Evolutionary conservation across 1,140 invertebrate genomes (phyloP).

Genomic region (Teleopsis dalmanni): DNA sequence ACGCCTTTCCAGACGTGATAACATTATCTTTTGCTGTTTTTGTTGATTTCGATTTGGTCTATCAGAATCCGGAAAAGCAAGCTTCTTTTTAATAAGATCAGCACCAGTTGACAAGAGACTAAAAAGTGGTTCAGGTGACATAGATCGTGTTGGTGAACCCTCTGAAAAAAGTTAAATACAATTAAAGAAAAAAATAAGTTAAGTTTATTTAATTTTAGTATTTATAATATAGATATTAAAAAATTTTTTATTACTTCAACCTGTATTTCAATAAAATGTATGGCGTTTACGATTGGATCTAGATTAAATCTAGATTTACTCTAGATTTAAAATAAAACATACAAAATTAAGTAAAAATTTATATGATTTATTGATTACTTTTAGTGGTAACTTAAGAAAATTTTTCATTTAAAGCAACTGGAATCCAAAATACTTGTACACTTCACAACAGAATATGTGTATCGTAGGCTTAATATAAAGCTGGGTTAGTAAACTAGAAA

Average conservation of each 20-base stretch:
- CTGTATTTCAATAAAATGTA: too few species aligned
- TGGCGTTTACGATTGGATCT: too few species aligned
- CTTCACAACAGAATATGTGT: too few species aligned
- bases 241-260: background rate
- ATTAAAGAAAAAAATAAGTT: background rate
- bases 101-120: slow-evolving; percentile 64
- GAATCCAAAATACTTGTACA: too few species aligned
- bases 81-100: slow-evolving; percentile 63
- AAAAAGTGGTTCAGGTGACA: slow-evolving; percentile 54
- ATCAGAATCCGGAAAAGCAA: slow-evolving; percentile 48
- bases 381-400: too few species aligned
- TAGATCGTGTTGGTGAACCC: slow-evolving; percentile 50
- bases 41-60: slow-evolving; percentile 42
- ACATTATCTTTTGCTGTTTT: slow-evolving; percentile 41
- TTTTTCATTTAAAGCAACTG: too few species aligned
- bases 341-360: too few species aligned
- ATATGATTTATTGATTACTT: too few species aligned
- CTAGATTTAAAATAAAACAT: too few species aligned
- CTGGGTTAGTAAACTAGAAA: too few species aligned
- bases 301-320: too few species aligned
- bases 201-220: background rate
- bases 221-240: slow-evolving; percentile 2
- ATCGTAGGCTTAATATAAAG: too few species aligned
- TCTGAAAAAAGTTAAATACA: slow-evolving; percentile 14
- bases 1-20: slow-evolving; percentile 48